Evolutionary conservation across 2,797 vertebrate genomes (phyloP).

Genomic region (Semotilus atromaculatus): DNA sequence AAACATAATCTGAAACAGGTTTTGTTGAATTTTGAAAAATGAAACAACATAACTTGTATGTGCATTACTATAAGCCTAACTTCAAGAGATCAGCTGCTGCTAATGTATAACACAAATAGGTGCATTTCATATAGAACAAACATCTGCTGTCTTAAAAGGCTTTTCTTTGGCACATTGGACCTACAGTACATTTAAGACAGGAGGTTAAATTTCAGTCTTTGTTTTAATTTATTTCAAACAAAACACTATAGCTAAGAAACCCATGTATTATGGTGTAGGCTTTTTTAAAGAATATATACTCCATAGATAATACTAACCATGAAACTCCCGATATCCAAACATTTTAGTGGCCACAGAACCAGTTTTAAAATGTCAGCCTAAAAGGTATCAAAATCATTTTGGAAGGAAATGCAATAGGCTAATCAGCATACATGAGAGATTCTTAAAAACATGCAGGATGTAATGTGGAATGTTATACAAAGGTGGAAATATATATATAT

Average conservation of each 20-base stretch:
- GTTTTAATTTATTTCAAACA: background rate
- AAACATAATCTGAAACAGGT: constrained; percentile 15
- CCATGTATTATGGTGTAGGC: background rate
- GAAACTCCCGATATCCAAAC: background rate
- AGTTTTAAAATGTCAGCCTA: background rate
- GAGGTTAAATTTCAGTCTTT: background rate
- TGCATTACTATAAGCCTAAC: background rate
- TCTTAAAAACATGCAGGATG: background rate
- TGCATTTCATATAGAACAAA: background rate
- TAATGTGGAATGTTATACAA: background rate
- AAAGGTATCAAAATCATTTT: background rate
- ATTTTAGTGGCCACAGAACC: background rate
- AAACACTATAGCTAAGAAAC: background rate
- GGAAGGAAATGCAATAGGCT: background rate
- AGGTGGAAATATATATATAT: too few species aligned
- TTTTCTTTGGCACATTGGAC: background rate
- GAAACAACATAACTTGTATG: background rate
- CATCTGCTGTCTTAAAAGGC: background rate
- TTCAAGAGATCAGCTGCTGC: background rate
- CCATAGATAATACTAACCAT: background rate
- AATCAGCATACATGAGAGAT: background rate
- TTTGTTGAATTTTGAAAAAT: background rate
- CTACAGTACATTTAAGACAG: background rate
- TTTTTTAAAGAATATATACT: background rate
- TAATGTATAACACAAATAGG: background rate